Evolutionary conservation across 2,797 vertebrate genomes (phyloP), one percentile per base, ranked within the genome.

Genomic region (Sciurus vulgaris): DNA sequence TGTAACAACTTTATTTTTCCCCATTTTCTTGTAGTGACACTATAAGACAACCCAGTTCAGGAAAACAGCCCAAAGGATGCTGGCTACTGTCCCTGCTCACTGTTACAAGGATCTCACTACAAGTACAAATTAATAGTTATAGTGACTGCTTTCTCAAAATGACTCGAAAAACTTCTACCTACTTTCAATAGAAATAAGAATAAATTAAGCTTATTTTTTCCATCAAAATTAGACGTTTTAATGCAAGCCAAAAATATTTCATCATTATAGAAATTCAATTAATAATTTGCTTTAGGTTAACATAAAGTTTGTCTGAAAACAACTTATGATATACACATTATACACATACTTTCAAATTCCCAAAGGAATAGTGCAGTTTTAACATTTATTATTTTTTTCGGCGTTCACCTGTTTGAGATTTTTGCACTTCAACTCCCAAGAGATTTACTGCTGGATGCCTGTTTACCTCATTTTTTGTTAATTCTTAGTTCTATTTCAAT

Each of bases 281-380:
- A 79, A 41, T 20, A 87, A 69, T 77, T 89, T 86, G n/a, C 47
- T 91, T 91, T 87, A 76, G 17, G 5, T 49, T 86, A 83, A 26
- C 20, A n/a, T 51, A 70, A 82, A 93, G 0, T 0, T 6, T 82
- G 7, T 91, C 69, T 89, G 44, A 81, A 96, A 82, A 85, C 18
- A 24, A 67, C 69, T 89, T 7, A 86, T 89, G 77, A 67, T 10
- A 30, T 51, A 77, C 0, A 86, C 3, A 59, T 63, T 54, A 81
- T 61, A 93, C 0, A 85, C 2, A 59, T 56, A 47, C 76, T 56
- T 90, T 18, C 18, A 91, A 86, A 38, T 93, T 94, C 61, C 65
- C 77, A 88, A 81, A 79, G 24, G 17, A 96, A 95, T 47, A 67
- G 20, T 69, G 24, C 44, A n/a, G 67, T 44, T 59, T 92, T 83